Evolutionary conservation across 2,797 vertebrate species (phyloP).

Genomic region (Sebastolobus alascanus): DNA sequence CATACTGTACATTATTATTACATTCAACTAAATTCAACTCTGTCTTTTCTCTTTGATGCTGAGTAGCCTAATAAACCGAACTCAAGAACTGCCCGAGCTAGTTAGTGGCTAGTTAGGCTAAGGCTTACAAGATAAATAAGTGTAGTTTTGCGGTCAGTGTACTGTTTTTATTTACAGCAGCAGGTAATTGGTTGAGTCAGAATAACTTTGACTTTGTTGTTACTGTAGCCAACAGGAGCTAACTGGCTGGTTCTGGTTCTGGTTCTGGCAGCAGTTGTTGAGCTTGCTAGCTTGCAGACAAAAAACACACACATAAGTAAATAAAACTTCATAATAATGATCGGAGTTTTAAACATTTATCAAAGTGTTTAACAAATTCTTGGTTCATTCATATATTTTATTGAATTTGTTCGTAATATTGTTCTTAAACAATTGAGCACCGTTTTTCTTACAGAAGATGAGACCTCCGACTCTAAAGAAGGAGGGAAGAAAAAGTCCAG

Average conservation of each 20-base stretch:
- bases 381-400: background rate
- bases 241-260: too few species aligned
- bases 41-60: background rate
- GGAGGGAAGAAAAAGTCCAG: constrained; percentile 47
- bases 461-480: constrained; percentile 64
- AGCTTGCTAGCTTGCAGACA: too few species aligned
- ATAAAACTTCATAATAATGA: background rate
- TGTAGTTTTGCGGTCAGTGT: background rate
- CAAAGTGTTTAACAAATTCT: background rate
- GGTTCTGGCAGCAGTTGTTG: too few species aligned
- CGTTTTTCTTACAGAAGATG: constrained; percentile 59
- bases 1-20: too few species aligned
- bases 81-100: background rate
- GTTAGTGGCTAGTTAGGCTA: background rate
- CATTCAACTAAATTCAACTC: background rate
- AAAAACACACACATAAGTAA: background rate
- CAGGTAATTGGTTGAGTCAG: background rate
- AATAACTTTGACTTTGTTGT: background rate
- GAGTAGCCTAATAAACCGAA: background rate
- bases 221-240: background rate
- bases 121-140: background rate
- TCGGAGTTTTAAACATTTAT: background rate
- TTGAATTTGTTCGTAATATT: background rate
- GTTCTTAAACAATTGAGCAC: background rate
- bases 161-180: background rate